These are phyloP conservation scores for Axea sp. DNA, from an alignment of 2,888 invertebrate species.

Conservation along the genomic window DNA sequence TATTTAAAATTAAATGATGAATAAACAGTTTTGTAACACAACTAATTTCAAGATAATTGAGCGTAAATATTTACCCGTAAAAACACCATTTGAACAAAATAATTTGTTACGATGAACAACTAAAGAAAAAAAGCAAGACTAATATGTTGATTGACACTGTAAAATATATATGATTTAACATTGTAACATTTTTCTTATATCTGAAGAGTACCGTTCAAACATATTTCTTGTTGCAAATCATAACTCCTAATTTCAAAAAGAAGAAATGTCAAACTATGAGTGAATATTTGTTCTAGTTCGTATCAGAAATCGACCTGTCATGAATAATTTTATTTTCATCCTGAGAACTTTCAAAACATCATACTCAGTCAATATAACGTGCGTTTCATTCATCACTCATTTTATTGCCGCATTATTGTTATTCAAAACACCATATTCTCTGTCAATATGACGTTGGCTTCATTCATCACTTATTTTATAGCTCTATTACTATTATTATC, in stretches of 20 bases:
- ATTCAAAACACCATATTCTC: too few relatives aligned
- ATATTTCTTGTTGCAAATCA: constrained; percentile 6
- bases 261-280: constrained; percentile 9
- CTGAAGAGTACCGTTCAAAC: not conserved
- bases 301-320: constrained; percentile 17
- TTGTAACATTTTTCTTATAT: not conserved
- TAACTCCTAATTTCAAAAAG: constrained; percentile 27
- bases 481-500: not conserved
- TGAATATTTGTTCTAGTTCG: constrained; percentile 7
- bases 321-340: constrained; percentile 12
- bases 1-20: too few relatives aligned
- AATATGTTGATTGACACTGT: too few relatives aligned
- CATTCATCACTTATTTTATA: not conserved
- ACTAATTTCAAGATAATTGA: too few relatives aligned
- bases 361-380: constrained; percentile 17
- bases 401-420: constrained; percentile 15
- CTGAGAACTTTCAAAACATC: constrained; percentile 13
- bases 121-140: too few relatives aligned
- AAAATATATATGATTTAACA: too few relatives aligned
- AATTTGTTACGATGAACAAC: too few relatives aligned
- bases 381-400: constrained; percentile 9
- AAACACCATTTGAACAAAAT: too few relatives aligned
- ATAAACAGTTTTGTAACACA: too few relatives aligned
- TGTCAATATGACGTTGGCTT: too few relatives aligned
- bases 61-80: too few relatives aligned